A percentile compares a stretch with the other conserved stretches of the same genome.
These are phyloP conservation scores for Spicauda simplicius DNA, from an alignment of 2,888 invertebrate genomes.

Conservation along the genomic window DNA sequence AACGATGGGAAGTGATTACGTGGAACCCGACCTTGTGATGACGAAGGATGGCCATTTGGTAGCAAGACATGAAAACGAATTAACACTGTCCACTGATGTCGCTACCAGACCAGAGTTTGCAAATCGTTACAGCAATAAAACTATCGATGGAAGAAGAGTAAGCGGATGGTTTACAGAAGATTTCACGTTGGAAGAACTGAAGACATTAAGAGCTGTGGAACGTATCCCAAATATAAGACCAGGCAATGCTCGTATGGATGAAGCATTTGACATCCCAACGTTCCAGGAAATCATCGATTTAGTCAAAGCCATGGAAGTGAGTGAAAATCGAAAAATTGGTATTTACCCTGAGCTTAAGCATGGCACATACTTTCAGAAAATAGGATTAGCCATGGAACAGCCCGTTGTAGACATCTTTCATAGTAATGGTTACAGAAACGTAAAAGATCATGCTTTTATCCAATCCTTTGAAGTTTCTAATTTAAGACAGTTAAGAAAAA, in stretches of 20 bases:
- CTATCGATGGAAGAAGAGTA: conserved; percentile 58
- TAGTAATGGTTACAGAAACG: conserved; percentile 62
- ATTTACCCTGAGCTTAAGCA: conserved; percentile 77
- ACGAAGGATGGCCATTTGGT: conserved; percentile 68
- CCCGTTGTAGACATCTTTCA: conserved; percentile 63
- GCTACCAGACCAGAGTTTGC: conserved; percentile 62
- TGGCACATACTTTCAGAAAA: conserved; percentile 61
- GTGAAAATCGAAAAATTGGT: conserved; percentile 66
- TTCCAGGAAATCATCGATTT: conserved; percentile 74
- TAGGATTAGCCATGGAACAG: conserved; percentile 67
- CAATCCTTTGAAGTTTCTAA: conserved; percentile 77
- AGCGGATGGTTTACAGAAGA: conserved; percentile 77
- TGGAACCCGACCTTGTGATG: conserved; percentile 77
- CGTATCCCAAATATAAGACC: conserved; percentile 65
- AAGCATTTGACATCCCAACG: conserved; percentile 64
- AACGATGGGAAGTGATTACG: conserved; percentile 74
- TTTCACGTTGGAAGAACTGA: conserved; percentile 72
- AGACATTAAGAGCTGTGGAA: conserved; percentile 66
- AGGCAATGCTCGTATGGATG: conserved; percentile 69
- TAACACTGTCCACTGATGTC: conserved; percentile 67
- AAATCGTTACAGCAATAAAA: conserved; percentile 59
- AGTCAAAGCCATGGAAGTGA: conserved; percentile 64
- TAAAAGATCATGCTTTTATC: conserved; percentile 65
- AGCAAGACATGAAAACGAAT: conserved; percentile 73
- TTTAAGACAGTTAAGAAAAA: conserved; percentile 64